These are phyloP conservation scores for Morus bassanus DNA, from an alignment of 2,797 vertebrate genomes.

Conservation along the genomic window DNA sequence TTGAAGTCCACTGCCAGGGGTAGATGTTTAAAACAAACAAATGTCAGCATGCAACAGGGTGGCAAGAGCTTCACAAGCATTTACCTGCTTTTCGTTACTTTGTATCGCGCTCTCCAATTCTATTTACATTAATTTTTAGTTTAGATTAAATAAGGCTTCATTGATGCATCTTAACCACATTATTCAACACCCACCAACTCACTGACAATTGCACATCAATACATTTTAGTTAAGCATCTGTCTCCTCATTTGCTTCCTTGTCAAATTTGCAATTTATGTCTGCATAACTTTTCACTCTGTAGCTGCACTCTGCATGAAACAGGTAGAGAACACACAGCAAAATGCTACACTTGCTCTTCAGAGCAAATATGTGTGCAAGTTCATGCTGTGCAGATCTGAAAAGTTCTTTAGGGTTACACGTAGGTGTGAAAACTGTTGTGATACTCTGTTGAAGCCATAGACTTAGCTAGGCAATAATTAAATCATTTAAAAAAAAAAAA, in stretches of 20 bases:
- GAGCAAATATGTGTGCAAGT: conserved; percentile 73
- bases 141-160: conserved; percentile 23
- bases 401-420: conserved; percentile 64
- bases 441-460: conserved; percentile 51
- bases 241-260: conserved; percentile 71
- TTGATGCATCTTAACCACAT: conserved; percentile 9
- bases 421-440: conserved; percentile 69
- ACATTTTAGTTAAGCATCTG: conserved; percentile 67
- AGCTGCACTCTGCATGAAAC: conserved; percentile 62
- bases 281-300: conserved; percentile 80
- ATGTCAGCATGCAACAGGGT: not conserved
- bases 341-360: conserved; percentile 59
- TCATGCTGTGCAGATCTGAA: conserved; percentile 72
- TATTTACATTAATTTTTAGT: conserved; percentile 35
- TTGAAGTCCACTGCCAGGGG: not conserved
- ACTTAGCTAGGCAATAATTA: conserved; percentile 63
- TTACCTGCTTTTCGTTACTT: conserved; percentile 27
- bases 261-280: conserved; percentile 77
- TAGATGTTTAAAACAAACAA: not conserved
- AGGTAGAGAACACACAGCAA: conserved; percentile 72
- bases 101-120: not conserved
- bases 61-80: not conserved
- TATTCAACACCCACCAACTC: conserved; percentile 59
- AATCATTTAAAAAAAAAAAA: not conserved
- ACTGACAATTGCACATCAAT: conserved; percentile 65